A percentile compares a stretch with the other conserved stretches of the same genome.
These are phyloP conservation scores for Heteropelma amictum DNA, from an alignment of 2,888 invertebrate genomes.

Conservation along the genomic window DNA sequence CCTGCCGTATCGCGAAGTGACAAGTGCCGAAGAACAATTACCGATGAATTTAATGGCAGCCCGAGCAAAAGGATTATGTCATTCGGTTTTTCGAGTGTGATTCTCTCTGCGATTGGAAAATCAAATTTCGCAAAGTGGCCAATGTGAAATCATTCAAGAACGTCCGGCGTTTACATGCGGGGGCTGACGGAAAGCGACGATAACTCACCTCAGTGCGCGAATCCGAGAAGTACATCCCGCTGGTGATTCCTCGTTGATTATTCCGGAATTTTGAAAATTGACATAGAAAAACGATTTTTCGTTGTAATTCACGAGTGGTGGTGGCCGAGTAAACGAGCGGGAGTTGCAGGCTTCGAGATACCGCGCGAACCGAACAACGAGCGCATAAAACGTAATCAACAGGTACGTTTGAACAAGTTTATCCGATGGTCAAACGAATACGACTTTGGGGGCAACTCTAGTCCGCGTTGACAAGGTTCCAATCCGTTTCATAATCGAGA, in stretches of 20 bases:
- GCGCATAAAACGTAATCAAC: slow-evolving; percentile 52
- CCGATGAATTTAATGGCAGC: neutral
- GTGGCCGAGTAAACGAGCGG: slow-evolving; percentile 25
- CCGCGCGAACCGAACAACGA: slow-evolving; percentile 36
- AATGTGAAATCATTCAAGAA: neutral
- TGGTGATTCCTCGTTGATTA: neutral
- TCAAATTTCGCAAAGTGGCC: neutral
- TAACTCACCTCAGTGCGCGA: neutral
- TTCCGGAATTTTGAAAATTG: neutral
- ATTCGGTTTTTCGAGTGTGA: neutral
- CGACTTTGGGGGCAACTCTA: no score
- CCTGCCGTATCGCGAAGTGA: neutral
- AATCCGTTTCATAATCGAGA: no score
- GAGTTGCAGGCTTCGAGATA: slow-evolving; percentile 40
- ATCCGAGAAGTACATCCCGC: neutral
- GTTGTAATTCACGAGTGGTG: neutral
- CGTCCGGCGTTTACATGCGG: neutral
- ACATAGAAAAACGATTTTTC: slow-evolving; percentile 11
- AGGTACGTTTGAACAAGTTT: slow-evolving; percentile 50
- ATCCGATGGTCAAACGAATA: no score
- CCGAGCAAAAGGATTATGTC: neutral
- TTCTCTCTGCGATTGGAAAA: neutral
- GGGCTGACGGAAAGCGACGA: neutral
- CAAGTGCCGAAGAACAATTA: slow-evolving; percentile 19
- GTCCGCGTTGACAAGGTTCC: no score